These are phyloP conservation scores for Chaenocephalus aceratus DNA, from an alignment of 2,113 vertebrate genomes.

Conservation along the genomic window DNA sequence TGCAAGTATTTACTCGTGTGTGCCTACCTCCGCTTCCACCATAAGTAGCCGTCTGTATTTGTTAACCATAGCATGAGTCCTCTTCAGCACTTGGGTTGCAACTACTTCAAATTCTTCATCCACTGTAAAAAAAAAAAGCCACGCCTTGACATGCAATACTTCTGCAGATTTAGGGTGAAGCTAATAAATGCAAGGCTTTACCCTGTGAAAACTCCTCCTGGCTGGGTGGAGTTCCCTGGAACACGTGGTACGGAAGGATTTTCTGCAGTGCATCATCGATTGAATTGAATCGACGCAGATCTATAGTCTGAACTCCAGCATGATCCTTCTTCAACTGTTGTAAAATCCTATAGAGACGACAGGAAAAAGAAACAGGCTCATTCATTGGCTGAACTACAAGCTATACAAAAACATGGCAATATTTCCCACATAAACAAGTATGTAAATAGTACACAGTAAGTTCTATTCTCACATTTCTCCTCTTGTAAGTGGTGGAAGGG, in stretches of 20 bases:
- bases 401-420: not conserved
- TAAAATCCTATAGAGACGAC: slow-evolving; percentile 83
- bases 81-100: slow-evolving; percentile 92
- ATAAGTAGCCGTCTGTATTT: slow-evolving; percentile 96
- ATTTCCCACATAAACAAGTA: too few relatives aligned
- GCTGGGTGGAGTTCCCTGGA: slow-evolving; percentile 90
- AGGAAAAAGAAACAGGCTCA: not conserved
- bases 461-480: slow-evolving; percentile 89
- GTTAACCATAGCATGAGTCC: slow-evolving; percentile 96
- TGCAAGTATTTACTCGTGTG: not conserved
- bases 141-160: too few relatives aligned
- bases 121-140: slow-evolving; percentile 78
- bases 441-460: slow-evolving; percentile 65
- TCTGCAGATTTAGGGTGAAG: not conserved
- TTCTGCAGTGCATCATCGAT: slow-evolving; percentile 88
- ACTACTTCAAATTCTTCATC: slow-evolving; percentile 94
- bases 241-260: slow-evolving; percentile 95
- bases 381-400: not conserved
- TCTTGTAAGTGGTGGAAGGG: slow-evolving; percentile 91
- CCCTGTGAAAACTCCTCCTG: slow-evolving; percentile 89
- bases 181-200: slow-evolving; percentile 31
- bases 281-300: slow-evolving; percentile 88
- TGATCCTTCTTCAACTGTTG: slow-evolving; percentile 93
- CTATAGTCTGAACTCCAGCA: slow-evolving; percentile 84
- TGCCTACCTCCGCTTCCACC: slow-evolving; percentile 94